Evolutionary conservation across 1,140 invertebrate species (phyloP).

Genomic region (Triops longicaudatus): DNA sequence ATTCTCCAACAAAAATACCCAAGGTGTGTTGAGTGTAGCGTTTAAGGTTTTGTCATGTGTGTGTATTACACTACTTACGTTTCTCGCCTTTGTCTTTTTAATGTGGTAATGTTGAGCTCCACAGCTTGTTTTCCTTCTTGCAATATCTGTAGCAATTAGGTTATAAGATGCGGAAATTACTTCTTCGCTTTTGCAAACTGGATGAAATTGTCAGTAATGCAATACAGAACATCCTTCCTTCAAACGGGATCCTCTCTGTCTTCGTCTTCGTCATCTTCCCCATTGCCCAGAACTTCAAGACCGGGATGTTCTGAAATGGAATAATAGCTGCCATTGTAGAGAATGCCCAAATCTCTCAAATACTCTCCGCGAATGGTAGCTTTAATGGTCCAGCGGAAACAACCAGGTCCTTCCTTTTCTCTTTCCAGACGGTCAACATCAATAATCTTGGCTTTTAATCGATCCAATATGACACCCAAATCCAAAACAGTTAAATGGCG

Average conservation of each 20-base stretch:
- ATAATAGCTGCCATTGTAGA: constrained; percentile 92
- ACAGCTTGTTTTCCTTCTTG: background rate
- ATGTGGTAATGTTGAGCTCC: background rate
- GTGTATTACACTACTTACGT: background rate
- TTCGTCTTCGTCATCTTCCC: constrained; percentile 21
- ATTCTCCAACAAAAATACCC: constrained; percentile 12
- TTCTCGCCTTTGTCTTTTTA: background rate
- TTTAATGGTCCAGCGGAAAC: constrained; percentile 89
- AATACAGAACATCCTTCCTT: background rate
- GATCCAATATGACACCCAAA: constrained; percentile 85
- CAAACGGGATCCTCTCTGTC: constrained; percentile 26
- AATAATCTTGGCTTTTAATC: constrained; percentile 82
- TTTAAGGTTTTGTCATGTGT: background rate
- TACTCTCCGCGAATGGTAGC: constrained; percentile 84
- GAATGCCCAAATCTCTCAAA: constrained; percentile 77
- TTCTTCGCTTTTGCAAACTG: background rate
- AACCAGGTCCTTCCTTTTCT: constrained; percentile 81
- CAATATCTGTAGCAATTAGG: background rate
- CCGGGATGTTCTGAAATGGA: constrained; percentile 87
- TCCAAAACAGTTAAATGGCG: constrained; percentile 85
- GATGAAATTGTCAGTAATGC: background rate
- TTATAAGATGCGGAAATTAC: background rate
- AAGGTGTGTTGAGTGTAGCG: constrained; percentile 2
- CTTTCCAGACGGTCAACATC: constrained; percentile 84
- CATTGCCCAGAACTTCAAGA: background rate